Evolutionary conservation across 1,140 invertebrate species (phyloP), one percentile per base, ranked within the genome.

Genomic region (Stegodyphus mimosarum): DNA sequence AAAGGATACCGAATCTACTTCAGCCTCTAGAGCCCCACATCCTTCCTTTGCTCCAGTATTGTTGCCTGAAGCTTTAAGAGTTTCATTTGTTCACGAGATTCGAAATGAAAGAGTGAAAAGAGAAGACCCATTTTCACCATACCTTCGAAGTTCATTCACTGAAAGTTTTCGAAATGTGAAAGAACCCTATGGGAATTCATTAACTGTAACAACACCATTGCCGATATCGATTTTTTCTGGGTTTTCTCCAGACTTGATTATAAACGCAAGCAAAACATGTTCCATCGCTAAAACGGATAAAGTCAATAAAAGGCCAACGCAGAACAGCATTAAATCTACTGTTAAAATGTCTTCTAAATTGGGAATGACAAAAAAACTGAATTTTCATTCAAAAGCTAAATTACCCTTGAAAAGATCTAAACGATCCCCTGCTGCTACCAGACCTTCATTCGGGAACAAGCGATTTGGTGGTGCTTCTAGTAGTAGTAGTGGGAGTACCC

Each of bases 41-140:
- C 13, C 67, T 7, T 6, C 55, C 48, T 69, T 84, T 48, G 18
- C 17, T 9, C 73, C 81, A 11, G 70, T 84, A 15, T 76, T 84
- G 52, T 18, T 84, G n/a, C 81, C 81, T 63, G 81, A 84, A 76
- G 81, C 81, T 55, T 69, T 84, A 18, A 84, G 81, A 60, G 69
- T 69, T 6, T 84, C 81, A n/a, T 84, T 84, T 70, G 6, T 63
- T n/a, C 18, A 48, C 18, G 72, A 64, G 1, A 13, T 18, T n/a
- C 48, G 69, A n/a, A 83, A 74, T 48, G 48, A 51, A 10, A 73
- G 80, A 53, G 17, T 83, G 6, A 83, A 74, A 53, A 64, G 80
- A 67, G 53, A 74, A 50, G 78, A 81, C 33, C 70, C 53, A 51
- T 18, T 83, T 52, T 51, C 69, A 52, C 33, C 71, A 33, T 67